Conservation (phyloP, 2,113 vertebrate genomes). For the Numida meleagris region DNA sequence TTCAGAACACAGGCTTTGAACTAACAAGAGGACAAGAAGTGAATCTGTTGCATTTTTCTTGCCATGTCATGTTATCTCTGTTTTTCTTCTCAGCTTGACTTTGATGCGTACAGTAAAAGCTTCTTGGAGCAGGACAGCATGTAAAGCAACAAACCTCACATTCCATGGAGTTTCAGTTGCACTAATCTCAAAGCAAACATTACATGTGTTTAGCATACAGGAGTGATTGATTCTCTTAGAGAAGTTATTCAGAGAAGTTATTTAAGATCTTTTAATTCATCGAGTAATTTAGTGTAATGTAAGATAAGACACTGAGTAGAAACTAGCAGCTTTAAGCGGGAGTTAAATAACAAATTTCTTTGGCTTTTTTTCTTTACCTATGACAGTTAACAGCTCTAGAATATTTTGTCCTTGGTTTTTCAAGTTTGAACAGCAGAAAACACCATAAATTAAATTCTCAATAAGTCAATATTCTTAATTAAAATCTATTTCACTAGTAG, state of each 20-base stretch:
- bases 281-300: not conserved
- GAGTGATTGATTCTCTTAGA: not conserved
- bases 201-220: not conserved
- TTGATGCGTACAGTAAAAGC: not conserved
- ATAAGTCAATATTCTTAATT: conserved; percentile 46
- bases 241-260: not conserved
- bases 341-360: not conserved
- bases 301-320: not conserved
- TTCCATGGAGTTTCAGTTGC: not conserved
- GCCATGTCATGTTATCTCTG: not conserved
- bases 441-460: not conserved
- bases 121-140: not conserved
- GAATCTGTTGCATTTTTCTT: not conserved
- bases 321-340: not conserved
- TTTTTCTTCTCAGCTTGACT: not conserved
- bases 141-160: not conserved
- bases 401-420: not conserved
- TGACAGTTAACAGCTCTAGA: not conserved
- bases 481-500: conserved; percentile 37
- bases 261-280: not conserved
- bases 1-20: not conserved
- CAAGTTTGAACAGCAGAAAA: not conserved
- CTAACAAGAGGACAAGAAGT: not conserved
- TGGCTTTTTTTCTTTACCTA: not conserved
- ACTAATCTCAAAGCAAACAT: not conserved